Conservation (phyloP, 2,888 invertebrate species). For the Notocelia uddmanniana region DNA sequence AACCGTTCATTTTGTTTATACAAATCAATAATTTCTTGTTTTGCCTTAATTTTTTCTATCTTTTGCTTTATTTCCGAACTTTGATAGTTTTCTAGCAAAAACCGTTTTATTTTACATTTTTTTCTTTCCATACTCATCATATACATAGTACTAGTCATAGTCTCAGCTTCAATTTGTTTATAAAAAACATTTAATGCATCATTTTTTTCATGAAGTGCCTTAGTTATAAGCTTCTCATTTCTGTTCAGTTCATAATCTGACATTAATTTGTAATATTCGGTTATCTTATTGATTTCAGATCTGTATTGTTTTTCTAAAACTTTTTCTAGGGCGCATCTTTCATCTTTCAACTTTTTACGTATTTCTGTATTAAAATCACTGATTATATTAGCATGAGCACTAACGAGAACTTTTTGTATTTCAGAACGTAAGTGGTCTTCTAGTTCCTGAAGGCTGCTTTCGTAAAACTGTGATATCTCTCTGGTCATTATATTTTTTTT, state of each 20-base stretch:
- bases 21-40: slow-evolving; percentile 58
- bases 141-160: slow-evolving; percentile 75
- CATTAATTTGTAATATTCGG: slow-evolving; percentile 71
- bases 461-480: slow-evolving; percentile 71
- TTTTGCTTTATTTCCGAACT: slow-evolving; percentile 64
- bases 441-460: slow-evolving; percentile 69
- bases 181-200: slow-evolving; percentile 71
- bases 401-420: slow-evolving; percentile 60
- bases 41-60: slow-evolving; percentile 65
- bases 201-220: slow-evolving; percentile 67
- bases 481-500: slow-evolving; percentile 69
- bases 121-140: slow-evolving; percentile 76
- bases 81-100: slow-evolving; percentile 69
- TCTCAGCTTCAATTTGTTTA: slow-evolving; percentile 69
- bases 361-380: slow-evolving; percentile 70
- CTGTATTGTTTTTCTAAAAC: slow-evolving; percentile 61
- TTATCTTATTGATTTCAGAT: slow-evolving; percentile 67
- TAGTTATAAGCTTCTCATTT: slow-evolving; percentile 63
- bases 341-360: slow-evolving; percentile 63
- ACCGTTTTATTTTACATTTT: slow-evolving; percentile 74
- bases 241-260: slow-evolving; percentile 66
- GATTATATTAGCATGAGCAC: slow-evolving; percentile 64
- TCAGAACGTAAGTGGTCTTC: slow-evolving; percentile 68
- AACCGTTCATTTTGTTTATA: slow-evolving; percentile 60
- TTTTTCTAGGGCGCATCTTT: slow-evolving; percentile 62